Base-by-base conservation (phyloP, 2,797 vertebrate genomes). In the Microhierax caerulescens region DNA sequence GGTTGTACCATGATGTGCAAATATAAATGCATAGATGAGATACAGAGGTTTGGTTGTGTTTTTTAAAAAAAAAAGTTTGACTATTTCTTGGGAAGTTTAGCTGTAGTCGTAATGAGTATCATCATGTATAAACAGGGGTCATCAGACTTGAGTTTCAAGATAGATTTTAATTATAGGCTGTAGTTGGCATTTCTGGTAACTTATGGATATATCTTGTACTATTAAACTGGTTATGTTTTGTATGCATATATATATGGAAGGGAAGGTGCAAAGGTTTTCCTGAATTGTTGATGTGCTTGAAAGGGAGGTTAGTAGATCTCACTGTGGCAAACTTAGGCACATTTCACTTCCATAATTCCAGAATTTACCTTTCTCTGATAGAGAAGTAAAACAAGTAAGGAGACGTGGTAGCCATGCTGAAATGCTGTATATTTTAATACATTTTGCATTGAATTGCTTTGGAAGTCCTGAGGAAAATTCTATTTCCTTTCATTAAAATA, bases 401-500 rank as follows among this genome's bases (percentile, higher is more conserved):
- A 70, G 48, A 36, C 5, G 3, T 1, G 0, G 37, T 50, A 70
- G 24, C 32, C 5, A 0, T 43, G 15, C 37, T 74, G 64, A 63
- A 88, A 41, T 68, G 11, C 56, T 59, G 0, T 50, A 3, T n/a
- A 37, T 70, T 30, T 73, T 60, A 48, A 18, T 72, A 18, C 1
- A 2, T 79, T 83, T 27, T 60, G 68, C 94, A 68, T 18, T 68
- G 51, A 36, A 11, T 7, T 39, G 37, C 37, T 39, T 39, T 85
- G 59, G 36, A 77, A 65, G 43, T 75, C 27, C 47, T 45, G 18
- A 86, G 79, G 80, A 94, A 88, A 84, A 61, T 24, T 34, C 28
- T 54, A 0, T 70, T 91, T 94, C 43, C 68, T 83, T 86, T 43
- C 81, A 63, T 39, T 47, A 28, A 43, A 75, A 63, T 36, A 48